These are phyloP conservation scores for Catocala sponsa DNA, from an alignment of 2,888 invertebrate genomes.

Conservation along the genomic window DNA sequence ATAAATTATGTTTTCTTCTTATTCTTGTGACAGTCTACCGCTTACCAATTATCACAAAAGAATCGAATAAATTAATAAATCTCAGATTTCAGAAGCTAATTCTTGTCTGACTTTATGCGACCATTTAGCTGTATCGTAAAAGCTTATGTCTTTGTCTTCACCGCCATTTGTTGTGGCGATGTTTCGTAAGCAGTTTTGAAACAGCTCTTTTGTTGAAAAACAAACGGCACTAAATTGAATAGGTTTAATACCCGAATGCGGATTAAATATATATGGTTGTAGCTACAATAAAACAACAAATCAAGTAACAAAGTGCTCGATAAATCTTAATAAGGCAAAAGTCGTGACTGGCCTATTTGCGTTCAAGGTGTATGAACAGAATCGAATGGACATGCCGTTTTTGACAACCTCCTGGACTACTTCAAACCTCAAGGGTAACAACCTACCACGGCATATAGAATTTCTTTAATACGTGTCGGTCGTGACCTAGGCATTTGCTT, in stretches of 20 bases:
- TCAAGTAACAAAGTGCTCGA: constrained; percentile 60
- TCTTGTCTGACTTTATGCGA: constrained; percentile 5
- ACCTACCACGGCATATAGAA: constrained; percentile 51
- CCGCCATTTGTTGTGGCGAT: constrained; percentile 1
- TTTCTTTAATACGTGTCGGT: constrained; percentile 62
- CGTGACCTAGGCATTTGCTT: constrained; percentile 80
- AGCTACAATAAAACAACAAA: constrained; percentile 61
- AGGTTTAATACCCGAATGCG: constrained; percentile 39
- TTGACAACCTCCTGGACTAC: constrained; percentile 72
- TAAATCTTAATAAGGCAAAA: constrained; percentile 67
- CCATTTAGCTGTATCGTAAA: background rate
- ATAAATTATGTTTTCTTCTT: no score
- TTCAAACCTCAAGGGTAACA: constrained; percentile 69
- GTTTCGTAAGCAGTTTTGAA: constrained; percentile 20
- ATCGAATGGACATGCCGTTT: constrained; percentile 61
- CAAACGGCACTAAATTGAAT: constrained; percentile 41
- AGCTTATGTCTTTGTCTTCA: no score
- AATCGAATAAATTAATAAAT: no score
- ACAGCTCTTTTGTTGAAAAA: constrained; percentile 35
- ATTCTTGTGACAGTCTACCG: no score
- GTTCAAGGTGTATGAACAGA: constrained; percentile 70
- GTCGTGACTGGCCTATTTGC: constrained; percentile 77
- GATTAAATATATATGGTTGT: constrained; percentile 38
- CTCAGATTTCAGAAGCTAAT: no score
- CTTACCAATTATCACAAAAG: no score